These are phyloP conservation scores for Paramormyrops hopkinsi DNA, from an alignment of 2,797 vertebrate genomes.

Conservation along the genomic window DNA sequence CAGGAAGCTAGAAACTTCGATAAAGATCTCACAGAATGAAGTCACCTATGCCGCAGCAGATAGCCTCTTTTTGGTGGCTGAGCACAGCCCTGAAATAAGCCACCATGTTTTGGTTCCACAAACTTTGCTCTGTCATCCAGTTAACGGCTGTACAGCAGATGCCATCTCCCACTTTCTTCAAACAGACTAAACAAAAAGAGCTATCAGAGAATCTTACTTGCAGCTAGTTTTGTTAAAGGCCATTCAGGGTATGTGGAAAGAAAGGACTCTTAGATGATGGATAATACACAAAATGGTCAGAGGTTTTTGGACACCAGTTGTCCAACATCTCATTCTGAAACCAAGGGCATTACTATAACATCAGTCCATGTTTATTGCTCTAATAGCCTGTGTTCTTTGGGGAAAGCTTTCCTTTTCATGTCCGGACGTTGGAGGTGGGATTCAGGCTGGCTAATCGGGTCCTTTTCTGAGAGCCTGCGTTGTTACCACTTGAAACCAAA, in stretches of 20 bases:
- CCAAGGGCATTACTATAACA: not conserved
- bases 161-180: constrained; percentile 43
- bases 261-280: not conserved
- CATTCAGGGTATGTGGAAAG: constrained; percentile 40
- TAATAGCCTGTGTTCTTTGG: not conserved
- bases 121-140: constrained; percentile 52
- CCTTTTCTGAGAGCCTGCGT: not conserved
- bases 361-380: not conserved
- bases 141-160: constrained; percentile 47
- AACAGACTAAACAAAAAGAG: constrained; percentile 66
- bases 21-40: constrained; percentile 59
- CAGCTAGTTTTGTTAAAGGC: constrained; percentile 48
- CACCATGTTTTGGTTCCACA: constrained; percentile 54
- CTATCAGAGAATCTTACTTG: constrained; percentile 46
- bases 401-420: not conserved
- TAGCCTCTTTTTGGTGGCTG: constrained; percentile 45
- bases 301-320: not conserved
- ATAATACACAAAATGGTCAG: not conserved
- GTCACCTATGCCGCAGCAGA: constrained; percentile 43
- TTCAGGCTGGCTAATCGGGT: not conserved
- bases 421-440: not conserved
- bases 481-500: not conserved
- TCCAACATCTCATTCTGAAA: constrained; percentile 11
- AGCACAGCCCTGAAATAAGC: constrained; percentile 41
- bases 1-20: constrained; percentile 54